phyloP scores from a whole-genome alignment of 2,797 vertebrate genomes.

The Gorsachius magnificus region DNA sequence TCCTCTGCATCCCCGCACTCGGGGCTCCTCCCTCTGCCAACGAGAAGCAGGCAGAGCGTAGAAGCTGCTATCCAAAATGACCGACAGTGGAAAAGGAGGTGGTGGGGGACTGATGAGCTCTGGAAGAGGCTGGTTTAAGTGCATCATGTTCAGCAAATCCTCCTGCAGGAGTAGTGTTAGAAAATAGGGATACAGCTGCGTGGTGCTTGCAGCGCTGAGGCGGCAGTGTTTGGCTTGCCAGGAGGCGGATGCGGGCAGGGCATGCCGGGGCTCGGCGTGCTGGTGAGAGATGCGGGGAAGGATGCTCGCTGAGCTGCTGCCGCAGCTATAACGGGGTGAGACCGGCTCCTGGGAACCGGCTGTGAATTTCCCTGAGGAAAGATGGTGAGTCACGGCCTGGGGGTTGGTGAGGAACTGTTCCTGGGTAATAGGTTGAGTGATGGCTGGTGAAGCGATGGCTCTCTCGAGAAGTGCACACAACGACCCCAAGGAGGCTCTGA shows the following conservation, averaged over 20 bases:
- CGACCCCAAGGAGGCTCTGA: not conserved
- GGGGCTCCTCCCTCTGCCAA: not conserved
- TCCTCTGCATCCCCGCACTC: not conserved
- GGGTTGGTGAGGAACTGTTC: not conserved
- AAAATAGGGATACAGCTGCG: rapidly evolving
- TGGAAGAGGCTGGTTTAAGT: not conserved
- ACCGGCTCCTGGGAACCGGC: not conserved
- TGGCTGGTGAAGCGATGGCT: not conserved
- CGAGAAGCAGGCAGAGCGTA: not conserved
- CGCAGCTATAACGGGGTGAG: not conserved
- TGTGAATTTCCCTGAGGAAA: not conserved
- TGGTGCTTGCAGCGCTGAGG: not conserved
- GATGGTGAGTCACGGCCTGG: not conserved
- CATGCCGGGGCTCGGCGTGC: rapidly evolving
- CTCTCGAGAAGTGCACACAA: not conserved
- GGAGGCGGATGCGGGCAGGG: not conserved
- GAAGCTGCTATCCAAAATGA: not conserved
- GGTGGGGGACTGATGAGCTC: not conserved
- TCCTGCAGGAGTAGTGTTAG: not conserved
- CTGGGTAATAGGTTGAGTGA: not conserved
- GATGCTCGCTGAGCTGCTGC: not conserved
- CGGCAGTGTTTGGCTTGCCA: not conserved
- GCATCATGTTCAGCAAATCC: not conserved
- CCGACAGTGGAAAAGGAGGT: not conserved
- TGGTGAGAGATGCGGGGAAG: not conserved